phyloP scores from a whole-genome alignment of 2,888 invertebrate species.

The Trissoscelio sp. region DNA sequence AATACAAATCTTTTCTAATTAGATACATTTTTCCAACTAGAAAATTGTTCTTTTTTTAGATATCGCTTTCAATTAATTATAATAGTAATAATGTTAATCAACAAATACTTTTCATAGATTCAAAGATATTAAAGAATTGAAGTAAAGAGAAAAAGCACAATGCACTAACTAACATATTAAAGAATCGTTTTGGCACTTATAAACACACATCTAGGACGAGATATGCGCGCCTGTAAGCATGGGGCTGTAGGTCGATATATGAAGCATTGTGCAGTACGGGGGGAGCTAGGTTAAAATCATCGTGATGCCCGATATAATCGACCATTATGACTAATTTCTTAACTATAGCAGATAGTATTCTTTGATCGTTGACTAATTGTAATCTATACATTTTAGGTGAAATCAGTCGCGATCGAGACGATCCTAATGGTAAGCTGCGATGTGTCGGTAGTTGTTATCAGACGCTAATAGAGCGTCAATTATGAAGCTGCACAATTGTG shows the following conservation, averaged over 20 bases:
- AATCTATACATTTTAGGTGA: constrained; percentile 83
- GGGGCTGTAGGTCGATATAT: constrained; percentile 76
- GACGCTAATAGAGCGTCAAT: constrained; percentile 57
- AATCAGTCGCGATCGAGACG: constrained; percentile 84
- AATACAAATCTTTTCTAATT: neutral
- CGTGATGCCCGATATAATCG: constrained; percentile 71
- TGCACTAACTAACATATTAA: constrained; percentile 45
- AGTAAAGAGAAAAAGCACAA: constrained; percentile 3
- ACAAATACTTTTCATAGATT: too few species aligned
- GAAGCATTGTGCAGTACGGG: constrained; percentile 76
- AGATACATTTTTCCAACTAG: neutral
- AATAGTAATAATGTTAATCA: too few species aligned
- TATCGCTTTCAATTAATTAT: too few species aligned
- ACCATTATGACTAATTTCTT: constrained; percentile 70
- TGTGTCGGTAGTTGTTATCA: constrained; percentile 41
- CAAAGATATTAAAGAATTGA: neutral
- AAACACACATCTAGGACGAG: constrained; percentile 68
- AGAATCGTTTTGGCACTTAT: constrained; percentile 61
- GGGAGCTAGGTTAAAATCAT: constrained; percentile 73
- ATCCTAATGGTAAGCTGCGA: constrained; percentile 82
- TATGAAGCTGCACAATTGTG: constrained; percentile 52
- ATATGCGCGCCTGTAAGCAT: constrained; percentile 78
- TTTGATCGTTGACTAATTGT: constrained; percentile 69
- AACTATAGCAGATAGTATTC: constrained; percentile 51
- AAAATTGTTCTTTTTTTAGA: too few species aligned